Evolutionary conservation across 1,140 invertebrate genomes (phyloP).

Genomic region (Tetragnatha versicolor): DNA sequence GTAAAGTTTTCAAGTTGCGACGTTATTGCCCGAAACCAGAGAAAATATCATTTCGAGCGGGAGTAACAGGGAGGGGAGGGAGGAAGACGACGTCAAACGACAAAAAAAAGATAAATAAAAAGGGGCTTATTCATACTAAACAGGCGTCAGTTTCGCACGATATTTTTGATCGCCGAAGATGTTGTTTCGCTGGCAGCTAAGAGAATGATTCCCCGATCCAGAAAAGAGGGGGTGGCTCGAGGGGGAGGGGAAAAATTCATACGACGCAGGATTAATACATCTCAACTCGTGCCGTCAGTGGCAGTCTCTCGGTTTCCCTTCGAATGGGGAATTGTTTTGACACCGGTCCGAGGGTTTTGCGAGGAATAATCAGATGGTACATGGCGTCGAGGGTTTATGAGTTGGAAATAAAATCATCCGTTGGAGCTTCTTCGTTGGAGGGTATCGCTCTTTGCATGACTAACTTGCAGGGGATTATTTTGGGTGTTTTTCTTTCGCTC

Average conservation of each 20-base stretch:
- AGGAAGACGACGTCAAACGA: neutral
- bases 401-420: neutral
- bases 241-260: slow-evolving; percentile 4
- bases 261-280: slow-evolving; percentile 44
- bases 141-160: slow-evolving; percentile 49
- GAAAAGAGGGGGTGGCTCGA: neutral
- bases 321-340: slow-evolving; percentile 48
- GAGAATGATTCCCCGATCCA: neutral
- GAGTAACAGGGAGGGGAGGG: neutral
- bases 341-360: slow-evolving; percentile 34
- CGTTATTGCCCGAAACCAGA: too few species aligned
- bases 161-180: slow-evolving; percentile 45
- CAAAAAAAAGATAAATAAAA: slow-evolving; percentile 15
- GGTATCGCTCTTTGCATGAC: too few species aligned
- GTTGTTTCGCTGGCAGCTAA: slow-evolving; percentile 10
- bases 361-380: slow-evolving; percentile 28
- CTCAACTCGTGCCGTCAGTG: slow-evolving; percentile 45
- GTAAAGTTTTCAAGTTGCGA: too few species aligned
- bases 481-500: too few species aligned
- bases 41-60: slow-evolving; percentile 27
- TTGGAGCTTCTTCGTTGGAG: neutral
- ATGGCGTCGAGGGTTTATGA: neutral
- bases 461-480: too few species aligned
- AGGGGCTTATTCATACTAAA: slow-evolving; percentile 12
- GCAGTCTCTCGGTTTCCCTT: slow-evolving; percentile 18